Evolutionary conservation across 2,113 vertebrate species (phyloP).

Genomic region (Antennarius striatus): DNA sequence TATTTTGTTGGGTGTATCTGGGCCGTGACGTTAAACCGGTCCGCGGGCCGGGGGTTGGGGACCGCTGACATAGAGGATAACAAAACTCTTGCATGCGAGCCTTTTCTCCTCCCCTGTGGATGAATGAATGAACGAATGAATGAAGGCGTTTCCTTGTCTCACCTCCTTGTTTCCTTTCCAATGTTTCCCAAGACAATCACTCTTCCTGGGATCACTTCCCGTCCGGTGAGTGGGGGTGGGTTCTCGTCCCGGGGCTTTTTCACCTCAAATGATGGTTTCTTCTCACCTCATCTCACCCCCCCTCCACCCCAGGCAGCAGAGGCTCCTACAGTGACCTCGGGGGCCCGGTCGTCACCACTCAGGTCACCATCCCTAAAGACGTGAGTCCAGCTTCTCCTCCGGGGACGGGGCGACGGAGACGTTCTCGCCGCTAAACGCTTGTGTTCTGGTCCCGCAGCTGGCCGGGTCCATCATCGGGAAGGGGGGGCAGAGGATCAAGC

Average conservation of each 20-base stretch:
- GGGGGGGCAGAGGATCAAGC: constrained; percentile 95
- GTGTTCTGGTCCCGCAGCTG: constrained; percentile 76
- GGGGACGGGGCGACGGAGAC: not conserved
- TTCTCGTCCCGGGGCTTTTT: constrained; percentile 19
- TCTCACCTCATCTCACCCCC: not conserved
- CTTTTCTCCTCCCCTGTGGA: constrained; percentile 19
- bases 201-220: constrained; percentile 80
- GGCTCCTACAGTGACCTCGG: constrained; percentile 96
- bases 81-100: no score
- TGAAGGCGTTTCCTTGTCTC: constrained; percentile 29
- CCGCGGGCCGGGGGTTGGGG: no score
- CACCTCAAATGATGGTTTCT: constrained; percentile 19
- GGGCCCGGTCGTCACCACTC: constrained; percentile 96
- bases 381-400: constrained; percentile 75
- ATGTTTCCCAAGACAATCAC: constrained; percentile 75
- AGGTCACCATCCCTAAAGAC: constrained; percentile 99
- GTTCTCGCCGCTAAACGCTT: not conserved
- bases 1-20: no score
- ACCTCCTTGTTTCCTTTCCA: constrained; percentile 45
- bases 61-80: no score
- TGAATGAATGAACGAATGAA: not conserved
- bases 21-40: no score
- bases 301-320: constrained; percentile 78
- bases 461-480: constrained; percentile 98
- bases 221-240: constrained; percentile 70